Base-by-base conservation (phyloP, 2,797 vertebrate species). In the Notolepis coatsorum region DNA sequence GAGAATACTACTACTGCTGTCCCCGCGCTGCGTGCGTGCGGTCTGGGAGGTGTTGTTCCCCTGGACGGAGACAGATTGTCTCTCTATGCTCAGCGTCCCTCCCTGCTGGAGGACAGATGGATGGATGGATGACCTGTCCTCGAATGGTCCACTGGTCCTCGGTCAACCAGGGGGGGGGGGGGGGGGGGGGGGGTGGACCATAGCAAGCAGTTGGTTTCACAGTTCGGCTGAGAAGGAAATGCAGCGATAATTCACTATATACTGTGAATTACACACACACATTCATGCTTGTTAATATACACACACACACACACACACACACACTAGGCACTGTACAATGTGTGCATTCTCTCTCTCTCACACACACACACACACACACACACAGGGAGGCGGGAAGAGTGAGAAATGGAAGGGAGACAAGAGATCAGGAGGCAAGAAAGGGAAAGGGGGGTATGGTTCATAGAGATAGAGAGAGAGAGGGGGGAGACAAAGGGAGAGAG, bases 121-220 rank as follows among this genome's bases (percentile, higher is more conserved):
- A 81, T 68, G 21, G 62, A 46, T n/a, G n/a, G n/a, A n/a, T n/a
- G n/a, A n/a, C n/a, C n/a, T n/a, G n/a, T n/a, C n/a, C 63, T 69
- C 73, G 69, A 74, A 81, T 38, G 55, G 55, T 60, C 52, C 28
- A 13, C 61, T 84, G 77, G 75, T 43, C 49, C 18, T 43, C 68
- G 56, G 80, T 73, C 70, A 77, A 63, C 68, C 73, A 79, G 77
- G 67, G 73, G 80, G 81, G 74, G 76, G 79, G 81, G 79, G 79
- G 84, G 79, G n/a, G n/a, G n/a, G 77, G 67, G 73, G 80, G 81
- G 74, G 76, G 79, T 81, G 79, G 79, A 84, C 77, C 71, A 65
- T 56, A 59, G 61, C 75, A 81, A 83, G 68, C 49, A 31, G 68
- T 73, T 50, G 46, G 49, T 80, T 85, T 80, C 71, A 85, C 74